Percentiles rank a stretch among this genome's conserved stretches.
phyloP scores from a whole-genome alignment of 2,888 invertebrate genomes.

The Deladenus siricidicola region DNA sequence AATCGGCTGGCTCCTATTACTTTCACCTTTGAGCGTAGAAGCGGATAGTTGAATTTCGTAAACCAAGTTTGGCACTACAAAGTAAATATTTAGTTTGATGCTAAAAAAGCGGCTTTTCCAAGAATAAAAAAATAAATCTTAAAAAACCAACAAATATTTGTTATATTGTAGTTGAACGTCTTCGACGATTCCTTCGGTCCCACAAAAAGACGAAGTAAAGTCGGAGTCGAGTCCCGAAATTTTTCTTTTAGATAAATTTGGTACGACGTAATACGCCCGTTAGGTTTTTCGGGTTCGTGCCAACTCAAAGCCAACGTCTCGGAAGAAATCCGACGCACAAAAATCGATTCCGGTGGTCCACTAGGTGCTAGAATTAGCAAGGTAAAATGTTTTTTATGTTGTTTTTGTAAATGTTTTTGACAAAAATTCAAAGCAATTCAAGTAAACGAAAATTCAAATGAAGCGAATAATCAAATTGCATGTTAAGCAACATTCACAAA shows the following conservation, averaged over 20 bases:
- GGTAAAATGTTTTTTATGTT: too few relatives aligned
- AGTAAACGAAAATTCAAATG: too few relatives aligned
- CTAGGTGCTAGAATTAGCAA: slow-evolving; percentile 28
- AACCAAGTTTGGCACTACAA: slow-evolving; percentile 35
- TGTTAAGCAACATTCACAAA: too few relatives aligned
- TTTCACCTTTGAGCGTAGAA: slow-evolving; percentile 44
- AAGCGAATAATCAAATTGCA: too few relatives aligned
- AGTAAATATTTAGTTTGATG: too few relatives aligned
- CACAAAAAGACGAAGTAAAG: slow-evolving; percentile 23
- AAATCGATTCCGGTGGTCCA: slow-evolving; percentile 37
- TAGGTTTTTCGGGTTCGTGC: slow-evolving; percentile 28
- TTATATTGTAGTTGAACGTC: slow-evolving; percentile 33
- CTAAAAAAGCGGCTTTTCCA: too few relatives aligned
- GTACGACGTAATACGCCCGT: slow-evolving; percentile 29
- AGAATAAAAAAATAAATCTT: too few relatives aligned
- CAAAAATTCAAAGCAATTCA: too few relatives aligned
- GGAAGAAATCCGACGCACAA: slow-evolving; percentile 19
- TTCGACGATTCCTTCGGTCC: slow-evolving; percentile 22
- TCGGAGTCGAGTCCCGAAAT: neutral
- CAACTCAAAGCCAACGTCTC: slow-evolving; percentile 25
- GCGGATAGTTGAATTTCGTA: slow-evolving; percentile 43
- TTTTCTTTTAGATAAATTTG: slow-evolving; percentile 29
- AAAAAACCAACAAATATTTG: slow-evolving; percentile 18
- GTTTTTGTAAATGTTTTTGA: too few relatives aligned
- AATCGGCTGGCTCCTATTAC: slow-evolving; percentile 38